phyloP scores from a whole-genome alignment of 2,888 invertebrate genomes.

The Eupithecia insigniata region DNA sequence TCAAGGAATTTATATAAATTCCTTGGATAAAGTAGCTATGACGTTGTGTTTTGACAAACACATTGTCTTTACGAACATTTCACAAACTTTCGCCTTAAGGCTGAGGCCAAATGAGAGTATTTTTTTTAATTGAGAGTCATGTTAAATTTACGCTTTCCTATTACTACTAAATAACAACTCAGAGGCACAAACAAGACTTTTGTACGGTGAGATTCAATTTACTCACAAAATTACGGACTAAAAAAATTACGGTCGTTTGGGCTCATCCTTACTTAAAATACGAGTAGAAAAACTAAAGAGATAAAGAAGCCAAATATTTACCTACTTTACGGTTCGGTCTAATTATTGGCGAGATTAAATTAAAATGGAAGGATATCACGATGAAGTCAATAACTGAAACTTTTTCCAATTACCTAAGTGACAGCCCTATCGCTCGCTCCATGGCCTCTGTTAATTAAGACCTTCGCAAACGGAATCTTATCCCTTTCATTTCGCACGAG shows the following conservation, averaged over 20 bases:
- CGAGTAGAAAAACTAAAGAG: not conserved
- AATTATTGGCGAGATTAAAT: constrained; percentile 4
- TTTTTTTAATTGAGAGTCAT: too few relatives aligned
- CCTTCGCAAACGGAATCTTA: constrained; percentile 81
- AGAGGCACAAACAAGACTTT: not conserved
- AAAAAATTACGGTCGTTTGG: not conserved
- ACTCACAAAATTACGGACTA: not conserved
- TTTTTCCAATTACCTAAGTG: constrained; percentile 38
- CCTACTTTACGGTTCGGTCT: not conserved
- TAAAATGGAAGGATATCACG: not conserved
- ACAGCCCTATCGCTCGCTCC: constrained; percentile 61
- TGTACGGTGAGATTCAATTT: not conserved
- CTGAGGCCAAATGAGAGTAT: too few relatives aligned
- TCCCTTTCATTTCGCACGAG: constrained; percentile 43
- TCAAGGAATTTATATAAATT: too few relatives aligned
- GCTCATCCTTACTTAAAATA: too few relatives aligned
- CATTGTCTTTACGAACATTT: too few relatives aligned
- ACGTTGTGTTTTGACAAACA: too few relatives aligned
- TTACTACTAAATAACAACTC: too few relatives aligned
- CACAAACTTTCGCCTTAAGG: too few relatives aligned
- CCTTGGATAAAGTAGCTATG: too few relatives aligned
- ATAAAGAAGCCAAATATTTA: not conserved
- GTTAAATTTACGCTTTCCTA: too few relatives aligned
- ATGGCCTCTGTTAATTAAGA: constrained; percentile 82
- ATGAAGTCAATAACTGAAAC: constrained; percentile 18